A percentile compares a stretch with the other conserved stretches of the same genome.
phyloP scores from a whole-genome alignment of 2,113 vertebrate species.

The Barnardius zonarius region DNA sequence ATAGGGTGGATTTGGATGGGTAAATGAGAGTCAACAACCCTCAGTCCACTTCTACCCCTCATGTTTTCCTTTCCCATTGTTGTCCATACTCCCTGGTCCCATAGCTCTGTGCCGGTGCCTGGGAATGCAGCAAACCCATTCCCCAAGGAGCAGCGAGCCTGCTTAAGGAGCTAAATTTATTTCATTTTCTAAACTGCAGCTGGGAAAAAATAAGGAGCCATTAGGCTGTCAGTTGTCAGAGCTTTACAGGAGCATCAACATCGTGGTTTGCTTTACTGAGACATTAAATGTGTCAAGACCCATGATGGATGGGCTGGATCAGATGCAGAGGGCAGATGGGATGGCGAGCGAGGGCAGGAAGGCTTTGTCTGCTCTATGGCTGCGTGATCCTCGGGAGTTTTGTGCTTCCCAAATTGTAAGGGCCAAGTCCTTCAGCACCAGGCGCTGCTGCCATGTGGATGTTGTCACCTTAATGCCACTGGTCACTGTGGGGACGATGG shows the following conservation, averaged over 20 bases:
- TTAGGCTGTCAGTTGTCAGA: conserved; percentile 62
- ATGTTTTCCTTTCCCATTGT: not conserved
- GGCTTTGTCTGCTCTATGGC: not conserved
- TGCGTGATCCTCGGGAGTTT: rapidly evolving
- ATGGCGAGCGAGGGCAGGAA: not conserved
- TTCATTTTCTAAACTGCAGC: conserved; percentile 63
- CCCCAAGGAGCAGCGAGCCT: not conserved
- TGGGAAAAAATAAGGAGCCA: conserved; percentile 63
- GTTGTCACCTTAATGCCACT: not conserved
- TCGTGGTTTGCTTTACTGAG: conserved; percentile 60
- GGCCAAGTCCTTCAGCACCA: not conserved
- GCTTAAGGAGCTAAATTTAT: conserved; percentile 61
- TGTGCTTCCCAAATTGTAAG: not conserved
- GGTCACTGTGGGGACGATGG: not conserved
- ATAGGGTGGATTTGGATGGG: rapidly evolving
- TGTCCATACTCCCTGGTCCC: not conserved
- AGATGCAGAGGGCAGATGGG: not conserved
- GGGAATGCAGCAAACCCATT: not conserved
- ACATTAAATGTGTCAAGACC: conserved; percentile 54
- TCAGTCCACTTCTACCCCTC: not conserved
- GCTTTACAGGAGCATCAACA: conserved; percentile 54
- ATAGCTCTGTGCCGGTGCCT: not conserved
- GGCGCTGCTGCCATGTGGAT: not conserved
- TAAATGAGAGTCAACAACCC: not conserved
- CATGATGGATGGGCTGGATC: conserved; percentile 39